These are phyloP conservation scores for Drosophila triauraria DNA, from an alignment of 1,140 invertebrate species.

Conservation along the genomic window DNA sequence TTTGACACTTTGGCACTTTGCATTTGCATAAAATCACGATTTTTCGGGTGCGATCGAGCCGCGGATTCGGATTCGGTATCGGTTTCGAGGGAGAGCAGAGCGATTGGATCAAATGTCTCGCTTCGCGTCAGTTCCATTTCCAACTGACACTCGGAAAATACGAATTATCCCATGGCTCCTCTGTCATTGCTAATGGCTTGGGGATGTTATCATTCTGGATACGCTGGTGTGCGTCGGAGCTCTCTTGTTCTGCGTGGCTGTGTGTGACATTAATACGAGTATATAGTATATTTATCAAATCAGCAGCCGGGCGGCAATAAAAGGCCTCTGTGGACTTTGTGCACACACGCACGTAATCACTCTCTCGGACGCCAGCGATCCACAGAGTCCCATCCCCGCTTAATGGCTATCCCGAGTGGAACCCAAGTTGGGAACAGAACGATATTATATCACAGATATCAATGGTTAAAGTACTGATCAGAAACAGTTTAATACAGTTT, in stretches of 20 bases:
- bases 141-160: constrained; percentile 32
- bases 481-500: no score
- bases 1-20: constrained; percentile 57
- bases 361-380: constrained; percentile 26
- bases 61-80: background rate
- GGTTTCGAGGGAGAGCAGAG: constrained; percentile 6
- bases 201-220: constrained; percentile 40
- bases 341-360: constrained; percentile 64
- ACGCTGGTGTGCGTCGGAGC: constrained; percentile 6
- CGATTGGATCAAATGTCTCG: constrained; percentile 31
- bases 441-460: background rate
- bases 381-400: constrained; percentile 24
- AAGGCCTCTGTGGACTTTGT: constrained; percentile 61
- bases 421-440: constrained; percentile 8
- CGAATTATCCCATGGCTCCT: constrained; percentile 44
- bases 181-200: constrained; percentile 41
- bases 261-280: constrained; percentile 28
- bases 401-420: constrained; percentile 2
- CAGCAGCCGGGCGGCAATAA: constrained; percentile 50
- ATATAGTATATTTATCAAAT: constrained; percentile 60
- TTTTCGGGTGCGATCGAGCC: constrained; percentile 32
- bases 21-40: constrained; percentile 66
- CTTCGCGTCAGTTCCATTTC: constrained; percentile 41
- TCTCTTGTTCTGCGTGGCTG: constrained; percentile 16
- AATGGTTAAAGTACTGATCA: no score